phyloP scores from a whole-genome alignment of 1,140 invertebrate species.

The Cotesia glomerata region DNA sequence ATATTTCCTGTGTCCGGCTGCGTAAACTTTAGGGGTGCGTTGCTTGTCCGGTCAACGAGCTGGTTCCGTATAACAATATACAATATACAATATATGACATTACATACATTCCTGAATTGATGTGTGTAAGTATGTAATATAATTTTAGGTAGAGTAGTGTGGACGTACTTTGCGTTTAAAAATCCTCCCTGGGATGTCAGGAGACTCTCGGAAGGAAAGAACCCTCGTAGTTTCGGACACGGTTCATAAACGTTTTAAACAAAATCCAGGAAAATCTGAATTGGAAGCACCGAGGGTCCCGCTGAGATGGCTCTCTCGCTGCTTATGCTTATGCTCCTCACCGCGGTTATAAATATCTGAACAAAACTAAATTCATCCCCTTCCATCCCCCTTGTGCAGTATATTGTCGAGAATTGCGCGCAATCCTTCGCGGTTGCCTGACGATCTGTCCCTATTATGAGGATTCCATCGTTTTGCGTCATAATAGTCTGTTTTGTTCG shows the following conservation, averaged over 20 bases:
- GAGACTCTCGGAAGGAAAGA: slow-evolving; percentile 18
- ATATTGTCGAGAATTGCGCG: not conserved
- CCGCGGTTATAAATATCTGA: slow-evolving; percentile 30
- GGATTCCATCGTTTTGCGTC: slow-evolving; percentile 19
- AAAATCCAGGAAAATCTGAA: slow-evolving; percentile 57
- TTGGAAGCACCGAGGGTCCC: slow-evolving; percentile 32
- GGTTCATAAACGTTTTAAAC: slow-evolving; percentile 62
- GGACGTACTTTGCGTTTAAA: too few species aligned
- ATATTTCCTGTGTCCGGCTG: slow-evolving; percentile 49
- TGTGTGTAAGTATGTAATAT: not conserved
- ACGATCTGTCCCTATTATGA: slow-evolving; percentile 13
- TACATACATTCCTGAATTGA: slow-evolving; percentile 23
- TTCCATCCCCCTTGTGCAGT: not conserved
- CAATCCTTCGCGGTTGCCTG: slow-evolving; percentile 27
- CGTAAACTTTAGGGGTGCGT: slow-evolving; percentile 48
- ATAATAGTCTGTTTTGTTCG: slow-evolving; percentile 20
- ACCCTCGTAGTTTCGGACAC: slow-evolving; percentile 47
- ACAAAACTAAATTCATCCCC: not conserved
- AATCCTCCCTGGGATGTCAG: not conserved
- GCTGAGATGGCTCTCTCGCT: not conserved
- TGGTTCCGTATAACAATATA: not conserved
- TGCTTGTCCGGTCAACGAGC: slow-evolving; percentile 6
- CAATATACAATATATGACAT: not conserved
- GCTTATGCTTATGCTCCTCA: slow-evolving; percentile 18
- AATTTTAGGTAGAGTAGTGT: not conserved